Base-by-base conservation (phyloP, 2,797 vertebrate genomes). In the Phyllotis vaccarum region DNA sequence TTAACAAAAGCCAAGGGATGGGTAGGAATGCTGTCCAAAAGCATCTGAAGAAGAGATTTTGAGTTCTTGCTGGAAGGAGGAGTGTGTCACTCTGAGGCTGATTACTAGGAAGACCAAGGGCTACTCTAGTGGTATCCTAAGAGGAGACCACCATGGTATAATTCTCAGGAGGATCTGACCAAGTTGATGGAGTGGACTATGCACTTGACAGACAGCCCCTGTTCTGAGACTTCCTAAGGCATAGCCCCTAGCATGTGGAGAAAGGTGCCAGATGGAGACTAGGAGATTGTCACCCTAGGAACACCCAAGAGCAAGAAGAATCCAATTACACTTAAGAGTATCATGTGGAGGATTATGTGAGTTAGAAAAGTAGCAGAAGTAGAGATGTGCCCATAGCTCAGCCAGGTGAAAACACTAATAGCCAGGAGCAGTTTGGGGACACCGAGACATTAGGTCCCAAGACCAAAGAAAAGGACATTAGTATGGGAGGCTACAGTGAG, bases 351-450 rank as follows among this genome's bases (percentile, higher is more conserved):
- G 29, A 46, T 24, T 24, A 13, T 12, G 2, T 7, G 34, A n/a
- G 58, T 92, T 56, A 90, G n/a, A 82, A 79, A 62, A 92, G 62
- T 31, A 62, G 24, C 27, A 13, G 22, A 16, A 21, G 60, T 52
- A 31, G 60, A 37, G 34, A 8, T 31, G 11, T 62, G 19, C 43
- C 4, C 5, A 6, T 60, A 43, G 27, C 68, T 86, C 43, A n/a
- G 37, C 2, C 21, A 34, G 54, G 31, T 58, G 11, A 66, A 13
- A 7, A 1, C 1, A 14, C 24, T 0, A 3, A 5, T n/a, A 74
- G 5, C 19, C 68, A 96, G 40, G 27, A 75, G 17, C 9, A 29
- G 66, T 31, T 13, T 12, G 27, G 68, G 49, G 37, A 52, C 14
- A 3, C 22, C 29, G 8, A 16, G 43, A 22, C 12, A 5, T 54